Percentiles rank a stretch among this genome's conserved stretches.
Evolutionary conservation across 2,113 vertebrate genomes (phyloP).

Genomic region (Toxotes chatareus): DNA sequence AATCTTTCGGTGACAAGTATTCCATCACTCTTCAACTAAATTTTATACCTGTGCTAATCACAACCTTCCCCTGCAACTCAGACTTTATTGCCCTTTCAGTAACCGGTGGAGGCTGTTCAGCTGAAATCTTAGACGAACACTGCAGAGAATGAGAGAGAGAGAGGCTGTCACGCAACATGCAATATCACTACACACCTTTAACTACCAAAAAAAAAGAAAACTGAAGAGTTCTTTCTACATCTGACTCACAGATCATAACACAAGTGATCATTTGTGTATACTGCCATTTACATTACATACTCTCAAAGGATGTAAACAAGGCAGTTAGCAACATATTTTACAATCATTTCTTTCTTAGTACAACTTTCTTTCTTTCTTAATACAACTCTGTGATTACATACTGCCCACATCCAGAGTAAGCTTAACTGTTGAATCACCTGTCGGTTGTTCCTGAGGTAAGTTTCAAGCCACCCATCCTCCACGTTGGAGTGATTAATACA

Average conservation of each 20-base stretch:
- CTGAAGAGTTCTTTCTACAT: background rate
- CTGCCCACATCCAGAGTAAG: too few species aligned
- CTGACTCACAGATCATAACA: too few species aligned
- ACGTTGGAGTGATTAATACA: too few species aligned
- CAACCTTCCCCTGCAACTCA: constrained; percentile 12
- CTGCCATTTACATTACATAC: background rate
- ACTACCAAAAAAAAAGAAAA: background rate
- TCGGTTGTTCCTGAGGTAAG: too few species aligned
- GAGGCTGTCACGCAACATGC: constrained; percentile 22
- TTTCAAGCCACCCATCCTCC: too few species aligned
- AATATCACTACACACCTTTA: background rate
- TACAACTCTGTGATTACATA: too few species aligned
- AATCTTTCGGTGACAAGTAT: background rate
- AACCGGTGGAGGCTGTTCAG: background rate
- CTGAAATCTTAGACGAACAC: constrained; percentile 43
- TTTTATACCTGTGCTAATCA: constrained; percentile 8
- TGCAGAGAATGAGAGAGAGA: background rate
- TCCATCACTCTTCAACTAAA: background rate
- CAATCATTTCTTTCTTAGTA: background rate
- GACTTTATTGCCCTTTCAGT: constrained; percentile 25
- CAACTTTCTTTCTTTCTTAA: too few species aligned
- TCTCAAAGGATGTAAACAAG: too few species aligned
- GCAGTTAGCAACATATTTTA: background rate
- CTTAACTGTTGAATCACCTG: too few species aligned
- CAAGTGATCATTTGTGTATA: background rate